Percentiles rank a stretch among this genome's conserved stretches.
Evolutionary conservation across 2,113 vertebrate genomes (phyloP).

Genomic region (Serilophus lunatus): DNA sequence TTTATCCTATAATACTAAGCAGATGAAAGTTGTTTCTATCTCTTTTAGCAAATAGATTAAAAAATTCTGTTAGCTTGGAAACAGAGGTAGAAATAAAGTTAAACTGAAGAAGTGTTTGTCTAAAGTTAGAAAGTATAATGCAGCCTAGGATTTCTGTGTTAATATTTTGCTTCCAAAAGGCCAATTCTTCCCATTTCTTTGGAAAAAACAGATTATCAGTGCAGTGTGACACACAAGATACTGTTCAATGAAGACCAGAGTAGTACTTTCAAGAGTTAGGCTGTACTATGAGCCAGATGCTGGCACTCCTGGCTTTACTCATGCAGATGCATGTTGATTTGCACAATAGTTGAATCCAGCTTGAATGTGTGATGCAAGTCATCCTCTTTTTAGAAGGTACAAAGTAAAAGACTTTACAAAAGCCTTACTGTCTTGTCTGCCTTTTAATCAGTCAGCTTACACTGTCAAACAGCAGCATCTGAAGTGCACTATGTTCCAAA

Average conservation of each 20-base stretch:
- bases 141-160: background rate
- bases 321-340: background rate
- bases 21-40: background rate
- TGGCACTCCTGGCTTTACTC: background rate
- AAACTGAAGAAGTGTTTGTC: background rate
- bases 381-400: background rate
- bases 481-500: background rate
- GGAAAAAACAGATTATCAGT: background rate
- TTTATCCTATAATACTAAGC: background rate
- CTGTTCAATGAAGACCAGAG: background rate
- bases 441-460: background rate
- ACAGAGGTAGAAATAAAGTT: background rate
- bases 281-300: background rate
- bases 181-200: background rate
- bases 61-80: background rate
- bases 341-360: background rate
- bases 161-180: background rate
- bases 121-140: background rate
- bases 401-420: background rate
- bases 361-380: background rate
- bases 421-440: background rate
- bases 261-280: background rate
- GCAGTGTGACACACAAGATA: background rate
- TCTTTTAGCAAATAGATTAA: background rate
- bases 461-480: background rate